Percentiles rank a stretch among this genome's conserved stretches.
phyloP scores from a whole-genome alignment of 2,797 vertebrate genomes.

The Crenichthys baileyi region DNA sequence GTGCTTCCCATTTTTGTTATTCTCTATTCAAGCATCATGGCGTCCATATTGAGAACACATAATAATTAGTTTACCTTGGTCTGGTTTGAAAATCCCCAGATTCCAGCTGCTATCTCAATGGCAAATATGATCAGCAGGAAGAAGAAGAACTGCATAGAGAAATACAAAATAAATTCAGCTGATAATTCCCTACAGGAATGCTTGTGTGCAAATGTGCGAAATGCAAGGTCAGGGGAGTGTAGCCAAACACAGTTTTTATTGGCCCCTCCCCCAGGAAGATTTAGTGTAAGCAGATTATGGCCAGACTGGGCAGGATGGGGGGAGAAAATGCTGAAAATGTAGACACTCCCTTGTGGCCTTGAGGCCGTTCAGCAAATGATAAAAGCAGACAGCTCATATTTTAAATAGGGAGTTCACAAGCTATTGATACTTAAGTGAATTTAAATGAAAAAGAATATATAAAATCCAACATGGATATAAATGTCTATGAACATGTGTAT shows the following conservation, averaged over 20 bases:
- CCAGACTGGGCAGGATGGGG: slow-evolving; percentile 14
- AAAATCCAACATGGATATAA: not conserved
- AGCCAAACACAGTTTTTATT: slow-evolving; percentile 57
- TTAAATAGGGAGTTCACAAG: slow-evolving; percentile 22
- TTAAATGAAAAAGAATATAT: slow-evolving; percentile 2
- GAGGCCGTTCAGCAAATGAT: slow-evolving; percentile 40
- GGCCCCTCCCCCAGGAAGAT: slow-evolving; percentile 66
- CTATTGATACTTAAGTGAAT: slow-evolving; percentile 11
- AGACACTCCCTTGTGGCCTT: slow-evolving; percentile 51
- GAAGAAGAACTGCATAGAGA: slow-evolving; percentile 87
- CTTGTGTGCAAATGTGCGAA: slow-evolving; percentile 26
- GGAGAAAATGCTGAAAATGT: slow-evolving; percentile 23
- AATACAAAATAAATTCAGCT: slow-evolving; percentile 34
- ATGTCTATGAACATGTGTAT: not conserved
- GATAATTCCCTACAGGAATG: slow-evolving; percentile 3
- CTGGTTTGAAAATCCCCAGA: slow-evolving; percentile 97
- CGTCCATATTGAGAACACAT: not conserved
- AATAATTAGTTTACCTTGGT: slow-evolving; percentile 80
- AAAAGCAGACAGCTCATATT: slow-evolving; percentile 24
- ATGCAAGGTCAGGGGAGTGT: slow-evolving; percentile 59
- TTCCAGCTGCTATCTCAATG: slow-evolving; percentile 90
- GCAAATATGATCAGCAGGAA: slow-evolving; percentile 95
- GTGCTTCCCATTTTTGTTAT: not conserved
- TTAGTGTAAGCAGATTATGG: slow-evolving; percentile 73
- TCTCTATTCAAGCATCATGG: not conserved